A percentile compares a stretch with the other conserved stretches of the same genome.
These are phyloP conservation scores for Smutsia temminckii DNA, from an alignment of 2,797 vertebrate genomes.

Conservation along the genomic window DNA sequence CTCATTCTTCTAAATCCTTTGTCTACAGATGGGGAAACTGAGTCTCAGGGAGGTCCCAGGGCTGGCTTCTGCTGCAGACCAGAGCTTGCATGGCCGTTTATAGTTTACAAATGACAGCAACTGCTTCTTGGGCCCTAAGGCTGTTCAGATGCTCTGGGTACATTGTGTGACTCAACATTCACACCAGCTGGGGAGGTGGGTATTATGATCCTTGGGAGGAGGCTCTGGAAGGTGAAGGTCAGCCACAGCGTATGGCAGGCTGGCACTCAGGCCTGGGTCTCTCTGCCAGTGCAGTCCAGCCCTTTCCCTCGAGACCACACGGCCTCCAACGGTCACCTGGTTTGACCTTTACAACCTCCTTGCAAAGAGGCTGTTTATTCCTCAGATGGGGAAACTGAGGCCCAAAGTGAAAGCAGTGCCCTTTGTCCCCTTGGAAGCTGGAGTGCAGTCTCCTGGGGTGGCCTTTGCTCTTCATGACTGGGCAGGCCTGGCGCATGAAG, in stretches of 20 bases:
- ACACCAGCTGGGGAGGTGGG: background rate
- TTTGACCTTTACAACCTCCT: background rate
- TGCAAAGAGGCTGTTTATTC: background rate
- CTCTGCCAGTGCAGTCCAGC: background rate
- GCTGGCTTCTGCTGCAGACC: background rate
- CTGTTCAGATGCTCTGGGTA: accelerated
- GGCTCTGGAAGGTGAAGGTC: background rate
- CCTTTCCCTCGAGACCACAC: background rate
- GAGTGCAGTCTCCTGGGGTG: background rate
- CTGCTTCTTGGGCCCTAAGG: background rate
- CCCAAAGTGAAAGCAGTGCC: background rate
- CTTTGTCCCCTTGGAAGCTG: background rate
- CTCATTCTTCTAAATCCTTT: background rate
- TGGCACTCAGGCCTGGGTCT: background rate
- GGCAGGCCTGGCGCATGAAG: accelerated
- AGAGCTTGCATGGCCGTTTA: background rate
- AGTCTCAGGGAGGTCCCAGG: background rate
- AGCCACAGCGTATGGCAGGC: background rate
- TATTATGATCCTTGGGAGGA: accelerated
- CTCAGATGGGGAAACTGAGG: background rate
- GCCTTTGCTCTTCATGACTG: background rate
- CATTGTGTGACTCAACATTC: accelerated
- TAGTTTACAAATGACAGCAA: accelerated
- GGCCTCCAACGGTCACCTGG: background rate
- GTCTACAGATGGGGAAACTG: background rate